Base-by-base conservation (phyloP, 2,797 vertebrate species). In the Corythornis leucogaster region DNA sequence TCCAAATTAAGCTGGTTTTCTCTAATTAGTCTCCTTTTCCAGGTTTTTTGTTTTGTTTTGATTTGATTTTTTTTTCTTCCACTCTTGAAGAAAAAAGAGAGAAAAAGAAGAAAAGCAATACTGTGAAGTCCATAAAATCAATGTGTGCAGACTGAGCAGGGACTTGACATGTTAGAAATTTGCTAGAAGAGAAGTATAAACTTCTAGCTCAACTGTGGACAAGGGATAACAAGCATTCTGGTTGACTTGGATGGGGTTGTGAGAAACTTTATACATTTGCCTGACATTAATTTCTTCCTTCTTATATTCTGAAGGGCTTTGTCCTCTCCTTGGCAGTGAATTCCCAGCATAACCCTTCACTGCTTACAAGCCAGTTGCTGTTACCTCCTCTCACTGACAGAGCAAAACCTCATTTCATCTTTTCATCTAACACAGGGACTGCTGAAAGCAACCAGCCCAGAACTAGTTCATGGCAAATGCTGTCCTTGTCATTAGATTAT, bases 1-100 rank as follows among this genome's bases (percentile, higher is more conserved):
- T 95, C 92, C 87, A 97, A 94, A 96, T 97, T 96, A 97, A 97
- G 88, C 70, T 90, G 5, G 38, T 96, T 97, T 97, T 93, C 88
- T 93, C 53, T 96, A 97, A 97, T 97, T 97, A 97, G 91, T 35
- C 73, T 89, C 81, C 75, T 89, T 96, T 96, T 95, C 85, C 89
- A 84, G 84, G 38, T 40, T 40, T 40, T 40, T 40, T 15, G 38
- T 40, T 40, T 40, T 40, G 38, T 15, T 15, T 40, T 40, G 38
- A 40, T 40, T 40, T 40, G 38, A 40, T 40, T 85, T 73, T 77
- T 95, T 96, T 95, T 92, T 89, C 85, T 2, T 77, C 38, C 17
- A 11, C 62, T 76, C 40, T 80, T 84, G 71, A 75, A 71, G 74
- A 50, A 54, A 3, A 15, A 3, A 24, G 40, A 31, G n/a, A 30